phyloP scores from a whole-genome alignment of 1,140 invertebrate genomes.

The Heliothis subflexa region DNA sequence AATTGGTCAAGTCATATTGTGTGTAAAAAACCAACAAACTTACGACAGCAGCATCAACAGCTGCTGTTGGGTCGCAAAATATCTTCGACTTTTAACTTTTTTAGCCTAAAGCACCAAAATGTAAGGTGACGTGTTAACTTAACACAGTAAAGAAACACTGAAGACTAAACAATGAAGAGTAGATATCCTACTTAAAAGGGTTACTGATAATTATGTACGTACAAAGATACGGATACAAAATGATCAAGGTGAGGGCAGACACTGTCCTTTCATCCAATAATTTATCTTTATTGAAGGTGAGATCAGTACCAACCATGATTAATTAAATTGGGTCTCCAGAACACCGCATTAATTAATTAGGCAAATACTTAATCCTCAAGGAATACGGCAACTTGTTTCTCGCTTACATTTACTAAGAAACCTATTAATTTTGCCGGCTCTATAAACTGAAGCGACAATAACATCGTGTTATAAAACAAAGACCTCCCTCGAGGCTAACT shows the following conservation, averaged over 20 bases:
- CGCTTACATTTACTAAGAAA: background rate
- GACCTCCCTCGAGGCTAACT: background rate
- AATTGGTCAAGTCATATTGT: too few relatives aligned
- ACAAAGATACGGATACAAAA: too few relatives aligned
- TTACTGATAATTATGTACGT: too few relatives aligned
- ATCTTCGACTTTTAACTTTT: too few relatives aligned
- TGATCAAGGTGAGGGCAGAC: background rate
- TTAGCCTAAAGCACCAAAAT: too few relatives aligned
- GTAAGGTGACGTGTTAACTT: too few relatives aligned
- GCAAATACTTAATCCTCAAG: conserved; percentile 1
- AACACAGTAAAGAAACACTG: too few relatives aligned
- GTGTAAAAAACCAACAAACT: too few relatives aligned
- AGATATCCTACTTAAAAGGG: too few relatives aligned
- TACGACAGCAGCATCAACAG: too few relatives aligned
- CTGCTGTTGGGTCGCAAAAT: too few relatives aligned
- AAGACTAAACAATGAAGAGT: too few relatives aligned
- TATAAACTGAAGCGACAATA: background rate
- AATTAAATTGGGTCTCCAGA: background rate
- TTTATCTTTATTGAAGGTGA: conserved; percentile 7
- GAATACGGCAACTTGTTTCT: background rate
- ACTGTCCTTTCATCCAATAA: background rate
- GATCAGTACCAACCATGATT: conserved; percentile 5
- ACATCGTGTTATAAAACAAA: background rate
- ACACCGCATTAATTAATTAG: conserved; percentile 5
- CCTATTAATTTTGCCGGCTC: conserved; percentile 18